Conservation (phyloP, 1,140 invertebrate genomes). For the Pteromalus puparum region DNA sequence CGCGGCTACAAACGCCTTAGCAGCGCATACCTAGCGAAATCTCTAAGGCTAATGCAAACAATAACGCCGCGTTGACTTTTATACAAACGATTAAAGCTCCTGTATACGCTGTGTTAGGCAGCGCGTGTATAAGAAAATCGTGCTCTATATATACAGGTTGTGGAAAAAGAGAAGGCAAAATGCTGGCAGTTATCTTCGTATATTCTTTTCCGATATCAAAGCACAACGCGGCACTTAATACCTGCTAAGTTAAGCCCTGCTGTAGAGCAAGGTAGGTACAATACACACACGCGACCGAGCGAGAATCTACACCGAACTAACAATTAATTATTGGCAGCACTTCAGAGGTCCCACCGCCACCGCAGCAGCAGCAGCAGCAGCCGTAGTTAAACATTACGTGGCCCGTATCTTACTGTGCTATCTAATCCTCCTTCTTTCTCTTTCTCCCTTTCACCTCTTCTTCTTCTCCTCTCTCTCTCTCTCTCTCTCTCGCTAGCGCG, state of each 20-base stretch:
- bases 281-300: slow-evolving; percentile 27
- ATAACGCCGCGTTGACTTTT: neutral
- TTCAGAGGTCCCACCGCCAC: slow-evolving; percentile 60
- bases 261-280: neutral
- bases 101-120: neutral
- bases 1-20: neutral
- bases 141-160: neutral
- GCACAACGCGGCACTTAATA: slow-evolving; percentile 36
- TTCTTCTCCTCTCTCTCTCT: slow-evolving; percentile 30
- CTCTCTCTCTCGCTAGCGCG: neutral
- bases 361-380: slow-evolving; percentile 7
- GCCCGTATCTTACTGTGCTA: slow-evolving; percentile 74
- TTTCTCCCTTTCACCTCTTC: slow-evolving; percentile 36
- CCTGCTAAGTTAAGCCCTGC: slow-evolving; percentile 39
- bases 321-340: slow-evolving; percentile 73
- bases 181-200: slow-evolving; percentile 39
- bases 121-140: slow-evolving; percentile 9
- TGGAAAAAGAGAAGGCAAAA: slow-evolving; percentile 48
- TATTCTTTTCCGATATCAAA: slow-evolving; percentile 41
- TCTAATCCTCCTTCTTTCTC: slow-evolving; percentile 68
- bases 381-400: slow-evolving; percentile 75
- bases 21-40: neutral
- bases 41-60: slow-evolving; percentile 6
- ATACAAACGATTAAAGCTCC: slow-evolving; percentile 4
- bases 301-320: slow-evolving; percentile 64